Evolutionary conservation across 1,140 invertebrate species (phyloP).

Genomic region (Drosophila athabasca): DNA sequence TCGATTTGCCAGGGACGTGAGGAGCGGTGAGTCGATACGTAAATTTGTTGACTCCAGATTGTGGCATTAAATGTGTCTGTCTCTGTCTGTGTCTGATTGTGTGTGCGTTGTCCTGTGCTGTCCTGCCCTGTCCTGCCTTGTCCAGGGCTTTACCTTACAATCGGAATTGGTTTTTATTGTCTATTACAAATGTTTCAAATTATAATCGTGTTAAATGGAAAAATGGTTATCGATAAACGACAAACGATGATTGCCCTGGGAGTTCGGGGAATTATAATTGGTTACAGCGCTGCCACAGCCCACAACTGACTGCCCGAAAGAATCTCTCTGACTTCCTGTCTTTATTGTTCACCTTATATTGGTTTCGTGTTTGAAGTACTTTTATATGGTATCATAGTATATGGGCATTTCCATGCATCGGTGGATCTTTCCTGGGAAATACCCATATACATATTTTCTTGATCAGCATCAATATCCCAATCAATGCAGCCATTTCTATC

Average conservation of each 20-base stretch:
- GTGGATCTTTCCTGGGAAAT: too few species aligned
- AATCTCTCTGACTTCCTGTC: too few species aligned
- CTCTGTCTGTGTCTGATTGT: background rate
- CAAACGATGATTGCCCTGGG: slow-evolving; percentile 35
- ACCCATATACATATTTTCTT: too few species aligned
- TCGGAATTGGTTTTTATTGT: slow-evolving; percentile 46
- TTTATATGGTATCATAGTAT: too few species aligned
- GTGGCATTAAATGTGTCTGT: slow-evolving; percentile 3
- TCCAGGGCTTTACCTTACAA: background rate
- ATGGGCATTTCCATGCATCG: too few species aligned
- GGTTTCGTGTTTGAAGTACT: too few species aligned
- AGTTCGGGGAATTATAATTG: slow-evolving; percentile 35
- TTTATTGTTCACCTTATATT: too few species aligned
- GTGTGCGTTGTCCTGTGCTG: background rate
- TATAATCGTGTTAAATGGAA: slow-evolving; percentile 43
- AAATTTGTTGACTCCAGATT: slow-evolving; percentile 23
- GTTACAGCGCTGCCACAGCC: background rate
- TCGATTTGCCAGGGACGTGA: background rate
- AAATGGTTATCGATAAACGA: slow-evolving; percentile 40
- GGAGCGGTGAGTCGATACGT: background rate
- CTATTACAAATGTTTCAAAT: slow-evolving; percentile 38
- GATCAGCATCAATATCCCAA: too few species aligned
- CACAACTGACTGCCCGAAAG: slow-evolving; percentile 6
- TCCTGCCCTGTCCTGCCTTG: background rate
- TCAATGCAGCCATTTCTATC: too few species aligned